Percentiles rank a stretch among this genome's conserved stretches.
These are phyloP conservation scores for Circaetus cinerascens DNA, from an alignment of 2,113 vertebrate species.

Conservation along the genomic window DNA sequence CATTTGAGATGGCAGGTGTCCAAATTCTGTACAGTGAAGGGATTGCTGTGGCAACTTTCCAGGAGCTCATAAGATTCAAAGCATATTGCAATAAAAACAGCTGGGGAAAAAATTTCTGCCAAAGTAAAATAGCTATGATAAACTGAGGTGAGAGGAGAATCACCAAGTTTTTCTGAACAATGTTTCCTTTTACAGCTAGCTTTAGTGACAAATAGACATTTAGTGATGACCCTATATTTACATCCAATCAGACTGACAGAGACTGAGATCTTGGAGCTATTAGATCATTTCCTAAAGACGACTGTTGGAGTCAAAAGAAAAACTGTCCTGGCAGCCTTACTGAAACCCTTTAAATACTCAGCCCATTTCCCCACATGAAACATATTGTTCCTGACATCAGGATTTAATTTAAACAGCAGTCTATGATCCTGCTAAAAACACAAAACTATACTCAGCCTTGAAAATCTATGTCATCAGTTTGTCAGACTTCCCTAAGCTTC, in stretches of 20 bases:
- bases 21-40: not conserved
- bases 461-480: slow-evolving; percentile 5
- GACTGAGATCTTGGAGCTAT: not conserved
- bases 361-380: not conserved
- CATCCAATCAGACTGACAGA: not conserved
- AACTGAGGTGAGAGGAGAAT: not conserved
- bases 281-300: not conserved
- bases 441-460: not conserved
- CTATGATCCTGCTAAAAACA: not conserved
- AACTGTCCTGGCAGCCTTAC: not conserved
- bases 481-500: not conserved
- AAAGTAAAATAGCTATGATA: not conserved
- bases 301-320: not conserved
- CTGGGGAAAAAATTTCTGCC: not conserved
- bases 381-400: not conserved
- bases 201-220: not conserved
- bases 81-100: not conserved
- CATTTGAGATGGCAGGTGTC: not conserved
- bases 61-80: not conserved
- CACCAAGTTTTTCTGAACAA: not conserved
- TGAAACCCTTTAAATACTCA: not conserved
- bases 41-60: not conserved
- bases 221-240: not conserved
- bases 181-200: not conserved
- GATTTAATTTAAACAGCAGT: not conserved